Conservation (phyloP, 2,797 vertebrate genomes). For the Paedocypris micromegethes region DNA sequence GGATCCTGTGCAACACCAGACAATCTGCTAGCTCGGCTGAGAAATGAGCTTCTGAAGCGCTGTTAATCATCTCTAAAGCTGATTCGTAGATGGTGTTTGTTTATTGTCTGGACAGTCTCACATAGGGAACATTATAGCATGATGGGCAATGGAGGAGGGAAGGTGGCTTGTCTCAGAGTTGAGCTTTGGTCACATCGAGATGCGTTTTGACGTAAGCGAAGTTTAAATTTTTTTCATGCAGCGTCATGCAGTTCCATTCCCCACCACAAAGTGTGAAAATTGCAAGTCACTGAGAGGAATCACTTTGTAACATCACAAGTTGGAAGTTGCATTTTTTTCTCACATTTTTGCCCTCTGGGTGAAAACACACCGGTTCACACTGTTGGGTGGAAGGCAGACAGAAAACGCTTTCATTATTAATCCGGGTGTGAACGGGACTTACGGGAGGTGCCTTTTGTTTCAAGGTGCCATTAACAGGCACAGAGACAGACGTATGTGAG, state of each 20-base stretch:
- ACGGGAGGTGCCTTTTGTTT: conserved; percentile 65
- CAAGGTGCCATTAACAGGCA: conserved; percentile 49
- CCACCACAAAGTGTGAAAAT: too few relatives aligned
- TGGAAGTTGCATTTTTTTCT: too few relatives aligned
- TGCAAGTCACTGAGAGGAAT: too few relatives aligned
- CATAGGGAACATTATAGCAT: background rate
- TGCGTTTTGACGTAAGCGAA: too few relatives aligned
- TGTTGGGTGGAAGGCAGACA: too few relatives aligned
- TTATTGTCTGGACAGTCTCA: conserved; percentile 11
- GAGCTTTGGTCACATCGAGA: too few relatives aligned
- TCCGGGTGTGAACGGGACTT: too few relatives aligned
- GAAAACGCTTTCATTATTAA: conserved; percentile 57
- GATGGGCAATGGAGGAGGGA: background rate
- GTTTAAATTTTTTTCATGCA: too few relatives aligned
- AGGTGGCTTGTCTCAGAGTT: conserved; percentile 45
- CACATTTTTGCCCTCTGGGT: too few relatives aligned
- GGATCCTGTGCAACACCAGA: background rate
- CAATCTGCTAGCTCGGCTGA: background rate
- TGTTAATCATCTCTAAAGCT: background rate
- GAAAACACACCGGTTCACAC: too few relatives aligned
- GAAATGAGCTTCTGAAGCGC: conserved; percentile 9
- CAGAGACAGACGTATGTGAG: conserved; percentile 69
- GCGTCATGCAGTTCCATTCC: too few relatives aligned
- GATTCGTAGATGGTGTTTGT: background rate
- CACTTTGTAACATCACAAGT: too few relatives aligned